These are phyloP conservation scores for Lochmaea capreae DNA, from an alignment of 2,888 invertebrate species.

Conservation along the genomic window DNA sequence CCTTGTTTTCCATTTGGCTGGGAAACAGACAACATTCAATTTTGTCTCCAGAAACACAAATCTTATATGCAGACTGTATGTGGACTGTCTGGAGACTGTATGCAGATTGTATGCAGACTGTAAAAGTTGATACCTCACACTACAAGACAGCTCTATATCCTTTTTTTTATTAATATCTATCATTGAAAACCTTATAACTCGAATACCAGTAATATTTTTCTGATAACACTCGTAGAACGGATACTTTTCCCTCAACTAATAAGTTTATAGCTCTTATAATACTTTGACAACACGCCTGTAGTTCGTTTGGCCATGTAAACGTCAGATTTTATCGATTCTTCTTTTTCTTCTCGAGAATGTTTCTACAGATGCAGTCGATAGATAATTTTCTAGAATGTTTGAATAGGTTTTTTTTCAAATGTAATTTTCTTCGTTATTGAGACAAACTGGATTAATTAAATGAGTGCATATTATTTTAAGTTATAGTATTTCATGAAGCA, in stretches of 20 bases:
- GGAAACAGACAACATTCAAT: too few species aligned
- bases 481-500: conserved; percentile 28
- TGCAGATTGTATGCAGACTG: too few species aligned
- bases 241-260: conserved; percentile 24
- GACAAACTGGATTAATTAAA: conserved; percentile 38
- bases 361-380: conserved; percentile 40
- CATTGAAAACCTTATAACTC: conserved; percentile 8
- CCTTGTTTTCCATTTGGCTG: too few species aligned
- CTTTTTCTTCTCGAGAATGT: conserved; percentile 40
- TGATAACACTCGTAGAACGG: conserved; percentile 17
- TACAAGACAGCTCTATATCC: too few species aligned
- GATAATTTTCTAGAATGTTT: conserved; percentile 39
- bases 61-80: too few species aligned
- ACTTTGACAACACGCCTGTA: conserved; percentile 34
- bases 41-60: too few species aligned
- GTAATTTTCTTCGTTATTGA: conserved; percentile 38
- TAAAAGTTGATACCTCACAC: too few species aligned
- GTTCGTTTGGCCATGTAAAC: conserved; percentile 40
- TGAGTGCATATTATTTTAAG: conserved; percentile 31
- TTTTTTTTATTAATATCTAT: too few species aligned
- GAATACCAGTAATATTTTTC: neutral
- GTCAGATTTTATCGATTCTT: conserved; percentile 41
- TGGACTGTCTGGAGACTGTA: too few species aligned
- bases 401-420: conserved; percentile 38
- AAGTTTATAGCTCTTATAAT: conserved; percentile 36